Conservation (phyloP, 2,797 vertebrate genomes). For the Tolypeutes matacus region DNA sequence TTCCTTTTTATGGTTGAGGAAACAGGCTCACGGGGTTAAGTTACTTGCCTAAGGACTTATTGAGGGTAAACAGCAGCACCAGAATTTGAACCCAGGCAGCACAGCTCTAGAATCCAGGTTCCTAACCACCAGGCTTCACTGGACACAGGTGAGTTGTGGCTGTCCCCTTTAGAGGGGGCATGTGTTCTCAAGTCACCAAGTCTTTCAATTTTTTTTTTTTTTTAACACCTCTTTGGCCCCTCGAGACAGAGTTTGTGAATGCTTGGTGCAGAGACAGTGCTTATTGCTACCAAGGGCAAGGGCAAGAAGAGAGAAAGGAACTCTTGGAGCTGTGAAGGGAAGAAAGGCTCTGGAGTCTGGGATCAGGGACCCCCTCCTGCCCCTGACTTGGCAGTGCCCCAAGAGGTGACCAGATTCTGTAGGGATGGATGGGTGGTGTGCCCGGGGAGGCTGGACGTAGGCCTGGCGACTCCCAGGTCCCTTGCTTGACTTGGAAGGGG, state of each 20-base stretch:
- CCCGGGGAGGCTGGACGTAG: not conserved
- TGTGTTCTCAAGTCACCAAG: not conserved
- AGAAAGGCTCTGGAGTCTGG: not conserved
- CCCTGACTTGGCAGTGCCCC: not conserved
- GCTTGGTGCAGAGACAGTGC: not conserved
- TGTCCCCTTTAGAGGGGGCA: not conserved
- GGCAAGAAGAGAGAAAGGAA: not conserved
- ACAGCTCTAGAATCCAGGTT: not conserved
- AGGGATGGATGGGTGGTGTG: not conserved
- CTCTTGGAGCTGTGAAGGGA: not conserved
- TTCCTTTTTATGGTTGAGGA: not conserved
- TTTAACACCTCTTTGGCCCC: not conserved
- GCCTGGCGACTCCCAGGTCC: not conserved
- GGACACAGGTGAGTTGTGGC: not conserved
- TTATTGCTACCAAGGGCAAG: not conserved
- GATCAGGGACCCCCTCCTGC: not conserved
- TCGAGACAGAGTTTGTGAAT: not conserved
- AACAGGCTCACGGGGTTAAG: not conserved
- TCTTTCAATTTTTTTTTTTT: not conserved
- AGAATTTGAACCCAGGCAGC: not conserved
- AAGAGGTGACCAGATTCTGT: too few species aligned
- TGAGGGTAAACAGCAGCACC: not conserved
- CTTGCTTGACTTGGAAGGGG: not conserved
- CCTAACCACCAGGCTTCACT: not conserved
- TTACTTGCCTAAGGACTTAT: conserved; percentile 21